These are phyloP conservation scores for Sebastes glaucus DNA, from an alignment of 2,797 vertebrate genomes.

Conservation along the genomic window DNA sequence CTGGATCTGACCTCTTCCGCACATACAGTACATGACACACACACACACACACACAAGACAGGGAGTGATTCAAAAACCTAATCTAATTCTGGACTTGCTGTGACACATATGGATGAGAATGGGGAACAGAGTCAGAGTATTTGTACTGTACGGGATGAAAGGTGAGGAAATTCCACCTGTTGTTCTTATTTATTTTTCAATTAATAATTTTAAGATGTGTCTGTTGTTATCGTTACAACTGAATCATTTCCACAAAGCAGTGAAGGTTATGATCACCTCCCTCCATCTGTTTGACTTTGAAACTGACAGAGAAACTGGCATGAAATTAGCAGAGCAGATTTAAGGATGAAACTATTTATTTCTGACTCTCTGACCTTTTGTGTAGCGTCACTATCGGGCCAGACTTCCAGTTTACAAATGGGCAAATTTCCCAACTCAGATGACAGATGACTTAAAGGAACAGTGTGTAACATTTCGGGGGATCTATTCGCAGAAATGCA, in stretches of 20 bases:
- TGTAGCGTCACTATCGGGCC: background rate
- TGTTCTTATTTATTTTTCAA: background rate
- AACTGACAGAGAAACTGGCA: background rate
- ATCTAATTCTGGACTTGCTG: conserved; percentile 49
- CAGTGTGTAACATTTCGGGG: no score
- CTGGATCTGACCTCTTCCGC: conserved; percentile 55
- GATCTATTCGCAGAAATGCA: no score
- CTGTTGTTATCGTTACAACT: background rate
- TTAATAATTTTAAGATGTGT: background rate
- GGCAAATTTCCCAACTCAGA: background rate
- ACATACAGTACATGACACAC: conserved; percentile 46
- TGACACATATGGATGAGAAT: conserved; percentile 44
- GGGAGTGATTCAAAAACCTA: conserved; percentile 27
- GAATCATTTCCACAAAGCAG: background rate
- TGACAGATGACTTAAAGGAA: no score
- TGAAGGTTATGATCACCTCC: background rate
- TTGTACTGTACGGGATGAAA: background rate
- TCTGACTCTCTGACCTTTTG: background rate
- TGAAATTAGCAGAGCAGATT: background rate
- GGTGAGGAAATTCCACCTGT: background rate
- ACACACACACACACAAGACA: conserved; percentile 24
- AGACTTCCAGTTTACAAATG: background rate
- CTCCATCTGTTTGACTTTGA: conserved; percentile 19
- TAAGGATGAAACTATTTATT: background rate
- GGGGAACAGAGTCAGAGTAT: conserved; percentile 9